Percentiles rank a stretch among this genome's conserved stretches.
These are phyloP conservation scores for Stratiolaelaps scimitus DNA, from an alignment of 1,140 invertebrate species.

Conservation along the genomic window DNA sequence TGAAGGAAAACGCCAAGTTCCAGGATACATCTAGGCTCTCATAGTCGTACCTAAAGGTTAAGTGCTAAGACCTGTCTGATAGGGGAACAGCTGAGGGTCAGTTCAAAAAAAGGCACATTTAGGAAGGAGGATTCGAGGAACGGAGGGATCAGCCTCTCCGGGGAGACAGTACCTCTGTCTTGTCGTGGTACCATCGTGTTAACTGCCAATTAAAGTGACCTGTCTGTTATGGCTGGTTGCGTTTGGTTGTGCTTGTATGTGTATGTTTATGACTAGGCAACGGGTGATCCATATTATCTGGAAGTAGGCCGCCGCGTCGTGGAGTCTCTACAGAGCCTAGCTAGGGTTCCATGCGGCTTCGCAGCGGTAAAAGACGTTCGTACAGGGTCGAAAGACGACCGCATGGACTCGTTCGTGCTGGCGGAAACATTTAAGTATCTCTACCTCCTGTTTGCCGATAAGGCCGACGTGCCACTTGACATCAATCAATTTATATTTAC, in stretches of 20 bases:
- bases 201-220: too few species aligned
- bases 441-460: conserved; percentile 80
- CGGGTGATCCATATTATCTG: conserved; percentile 85
- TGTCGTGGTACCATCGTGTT: too few species aligned
- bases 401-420: conserved; percentile 96
- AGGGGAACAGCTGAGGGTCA: too few species aligned
- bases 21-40: too few species aligned
- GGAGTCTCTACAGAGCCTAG: conserved; percentile 75
- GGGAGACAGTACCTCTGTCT: too few species aligned
- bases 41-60: too few species aligned
- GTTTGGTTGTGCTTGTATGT: conserved; percentile 17
- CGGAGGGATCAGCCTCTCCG: too few species aligned
- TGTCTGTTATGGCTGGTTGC: not conserved
- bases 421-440: conserved; percentile 97
- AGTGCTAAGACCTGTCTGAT: too few species aligned
- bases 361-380: conserved; percentile 91
- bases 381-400: conserved; percentile 73
- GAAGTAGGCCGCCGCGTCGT: conserved; percentile 80
- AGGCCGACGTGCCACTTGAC: conserved; percentile 69
- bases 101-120: too few species aligned
- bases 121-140: too few species aligned
- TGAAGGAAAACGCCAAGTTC: too few species aligned
- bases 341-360: conserved; percentile 85
- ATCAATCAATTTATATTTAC: conserved; percentile 94
- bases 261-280: conserved; percentile 51